phyloP scores from a whole-genome alignment of 2,797 vertebrate genomes.

The Rhinichthys osculus region DNA sequence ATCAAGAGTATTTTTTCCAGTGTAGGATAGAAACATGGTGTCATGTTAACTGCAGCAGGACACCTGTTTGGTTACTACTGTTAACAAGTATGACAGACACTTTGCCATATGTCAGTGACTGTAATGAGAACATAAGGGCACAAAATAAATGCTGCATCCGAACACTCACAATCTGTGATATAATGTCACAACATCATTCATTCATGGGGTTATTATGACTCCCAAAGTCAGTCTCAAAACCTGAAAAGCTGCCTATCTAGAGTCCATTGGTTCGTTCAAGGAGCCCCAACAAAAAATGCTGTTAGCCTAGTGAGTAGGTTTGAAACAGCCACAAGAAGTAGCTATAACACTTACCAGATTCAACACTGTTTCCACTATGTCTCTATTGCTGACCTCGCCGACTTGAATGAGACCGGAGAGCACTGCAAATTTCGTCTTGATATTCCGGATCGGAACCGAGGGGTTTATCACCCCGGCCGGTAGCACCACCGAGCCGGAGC shows the following conservation, averaged over 20 bases:
- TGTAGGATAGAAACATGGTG: neutral
- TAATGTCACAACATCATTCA: neutral
- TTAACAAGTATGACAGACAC: neutral
- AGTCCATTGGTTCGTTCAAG: neutral
- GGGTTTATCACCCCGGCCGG: slow-evolving; percentile 81
- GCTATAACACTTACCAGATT: slow-evolving; percentile 89
- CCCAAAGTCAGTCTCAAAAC: neutral
- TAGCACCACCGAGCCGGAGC: slow-evolving; percentile 72
- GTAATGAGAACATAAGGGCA: slow-evolving; percentile 8
- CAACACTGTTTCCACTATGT: slow-evolving; percentile 94
- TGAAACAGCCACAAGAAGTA: slow-evolving; percentile 19
- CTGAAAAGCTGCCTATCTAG: neutral
- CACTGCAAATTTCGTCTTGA: slow-evolving; percentile 95
- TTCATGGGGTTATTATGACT: neutral
- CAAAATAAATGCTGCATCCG: neutral
- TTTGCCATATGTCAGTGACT: slow-evolving; percentile 3
- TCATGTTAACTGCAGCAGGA: slow-evolving; percentile 8
- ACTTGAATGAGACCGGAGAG: slow-evolving; percentile 90
- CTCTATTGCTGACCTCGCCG: slow-evolving; percentile 91
- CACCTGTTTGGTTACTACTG: slow-evolving; percentile 16
- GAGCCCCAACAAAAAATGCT: neutral
- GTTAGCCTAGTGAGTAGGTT: neutral
- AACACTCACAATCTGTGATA: slow-evolving; percentile 6
- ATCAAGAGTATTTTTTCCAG: neutral
- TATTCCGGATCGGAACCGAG: slow-evolving; percentile 91